Percentiles rank a stretch among this genome's conserved stretches.
Evolutionary conservation across 30 jellyfish, hydroid and myxozoan species (phyloP).

Genomic region (Phacellophora camtschatica): DNA sequence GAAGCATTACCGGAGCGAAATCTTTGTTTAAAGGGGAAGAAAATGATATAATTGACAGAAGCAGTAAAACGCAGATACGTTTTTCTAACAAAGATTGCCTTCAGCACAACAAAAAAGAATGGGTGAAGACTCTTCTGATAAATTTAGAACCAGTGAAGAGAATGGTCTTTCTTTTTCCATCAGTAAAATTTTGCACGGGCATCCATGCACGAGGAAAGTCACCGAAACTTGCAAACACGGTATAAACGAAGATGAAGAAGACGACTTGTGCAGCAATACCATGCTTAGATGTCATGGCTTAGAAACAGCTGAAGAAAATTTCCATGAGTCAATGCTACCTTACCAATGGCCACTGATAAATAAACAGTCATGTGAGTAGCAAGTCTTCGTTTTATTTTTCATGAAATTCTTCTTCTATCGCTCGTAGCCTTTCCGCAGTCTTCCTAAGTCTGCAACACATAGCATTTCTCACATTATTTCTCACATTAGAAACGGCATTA

Average conservation of each 20-base stretch:
- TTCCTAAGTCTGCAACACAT: not conserved
- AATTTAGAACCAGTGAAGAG: not conserved
- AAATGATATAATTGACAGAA: too few species aligned
- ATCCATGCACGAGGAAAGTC: not conserved
- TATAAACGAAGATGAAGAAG: not conserved
- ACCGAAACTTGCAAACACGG: not conserved
- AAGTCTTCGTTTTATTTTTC: not conserved
- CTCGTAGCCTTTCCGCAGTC: not conserved
- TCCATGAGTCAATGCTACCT: not conserved
- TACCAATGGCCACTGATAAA: slow-evolving; percentile 32
- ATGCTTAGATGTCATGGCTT: too few species aligned
- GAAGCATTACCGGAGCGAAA: too few species aligned
- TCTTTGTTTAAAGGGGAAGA: too few species aligned
- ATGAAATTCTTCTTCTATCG: not conserved
- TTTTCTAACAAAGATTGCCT: too few species aligned
- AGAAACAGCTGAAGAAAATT: not conserved
- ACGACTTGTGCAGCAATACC: not conserved
- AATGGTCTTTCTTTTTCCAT: slow-evolving; percentile 36
- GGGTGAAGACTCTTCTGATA: not conserved
- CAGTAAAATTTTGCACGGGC: slow-evolving; percentile 22
- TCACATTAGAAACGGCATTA: too few species aligned
- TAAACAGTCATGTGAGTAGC: slow-evolving; percentile 20
- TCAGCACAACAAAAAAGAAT: not conserved
- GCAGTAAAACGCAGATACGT: too few species aligned
- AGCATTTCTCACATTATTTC: too few species aligned